Evolutionary conservation across 1,140 invertebrate genomes (phyloP).

Genomic region (Uloborus diversus): DNA sequence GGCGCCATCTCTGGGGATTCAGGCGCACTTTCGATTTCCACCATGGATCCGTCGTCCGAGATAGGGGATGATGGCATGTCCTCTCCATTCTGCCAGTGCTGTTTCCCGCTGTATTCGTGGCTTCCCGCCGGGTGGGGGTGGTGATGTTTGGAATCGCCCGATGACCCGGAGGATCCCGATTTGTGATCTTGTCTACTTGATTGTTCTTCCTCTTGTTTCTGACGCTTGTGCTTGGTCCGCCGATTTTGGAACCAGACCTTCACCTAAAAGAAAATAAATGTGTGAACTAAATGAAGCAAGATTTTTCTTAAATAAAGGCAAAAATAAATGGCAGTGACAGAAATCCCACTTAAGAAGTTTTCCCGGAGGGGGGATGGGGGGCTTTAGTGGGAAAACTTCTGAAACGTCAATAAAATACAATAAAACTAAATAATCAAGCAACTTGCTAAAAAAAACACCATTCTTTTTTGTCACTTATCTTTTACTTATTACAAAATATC

Average conservation of each 20-base stretch:
- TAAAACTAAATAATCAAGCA: no score
- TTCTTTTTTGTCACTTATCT: no score
- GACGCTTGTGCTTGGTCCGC: constrained; percentile 96
- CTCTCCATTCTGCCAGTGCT: constrained; percentile 30
- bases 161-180: neutral
- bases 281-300: no score
- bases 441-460: no score
- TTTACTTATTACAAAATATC: no score
- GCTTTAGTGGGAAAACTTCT: no score
- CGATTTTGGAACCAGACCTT: constrained; percentile 99
- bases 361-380: no score
- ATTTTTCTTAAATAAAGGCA: no score
- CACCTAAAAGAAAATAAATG: constrained; percentile 51
- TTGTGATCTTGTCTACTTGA: constrained; percentile 26
- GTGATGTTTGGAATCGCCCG: constrained; percentile 6
- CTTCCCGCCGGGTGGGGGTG: constrained; percentile 13
- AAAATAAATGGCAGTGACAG: no score
- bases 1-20: constrained; percentile 48
- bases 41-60: constrained; percentile 51
- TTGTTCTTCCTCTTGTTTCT: constrained; percentile 93
- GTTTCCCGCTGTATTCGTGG: constrained; percentile 1
- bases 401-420: no score
- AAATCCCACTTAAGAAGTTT: no score
- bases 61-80: constrained; percentile 40
- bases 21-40: constrained; percentile 45